Evolutionary conservation across 2,113 vertebrate species (phyloP), one percentile per base, ranked within the genome.

Genomic region (Trichechus manatus): DNA sequence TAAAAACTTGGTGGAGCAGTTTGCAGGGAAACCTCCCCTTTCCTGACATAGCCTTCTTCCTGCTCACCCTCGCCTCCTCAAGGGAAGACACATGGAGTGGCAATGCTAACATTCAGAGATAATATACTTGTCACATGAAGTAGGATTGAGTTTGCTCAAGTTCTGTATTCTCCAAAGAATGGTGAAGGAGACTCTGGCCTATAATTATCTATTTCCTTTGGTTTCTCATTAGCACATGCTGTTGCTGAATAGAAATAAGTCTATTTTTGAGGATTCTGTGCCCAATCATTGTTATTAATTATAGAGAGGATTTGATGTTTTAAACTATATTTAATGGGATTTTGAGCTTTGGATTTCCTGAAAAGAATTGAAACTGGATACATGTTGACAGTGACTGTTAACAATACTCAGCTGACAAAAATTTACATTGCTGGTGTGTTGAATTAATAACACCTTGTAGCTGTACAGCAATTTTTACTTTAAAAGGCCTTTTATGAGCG

Each of bases 221-320:
- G 25, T 70, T n/a, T 94, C 75, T 89, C 64, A 68, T 89, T 91
- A 84, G 14, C 44, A 53, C 4, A 0, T 61, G 10, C 0, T 82
- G 17, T 82, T 74, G 56, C 47, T 19, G 27, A 89, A 81, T 56
- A 72, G 19, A 90, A 29, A 89, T 74, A 70, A 70, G 36, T 74
- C 83, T 96, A 47, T 91, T 85, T 90, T 92, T 86, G 63, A 97
- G 44, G 81, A 75, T 87, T 97, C 36, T 36, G 22, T 81, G 15
- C 15, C 82, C 70, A 87, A 70, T 81, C 36, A 75, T 87, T 90
- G n/a, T 84, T 95, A 87, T 93, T 96, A 95, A 93, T 94, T 96
- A 94, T 50, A 91, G 64, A 59, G 53, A 75, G 59, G 36, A 78
- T n/a, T 81, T 87, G 68, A 89, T 63, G 11, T 80, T 87, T 97